Evolutionary conservation across 1,140 invertebrate species (phyloP).

Genomic region (Eumaeus atala): DNA sequence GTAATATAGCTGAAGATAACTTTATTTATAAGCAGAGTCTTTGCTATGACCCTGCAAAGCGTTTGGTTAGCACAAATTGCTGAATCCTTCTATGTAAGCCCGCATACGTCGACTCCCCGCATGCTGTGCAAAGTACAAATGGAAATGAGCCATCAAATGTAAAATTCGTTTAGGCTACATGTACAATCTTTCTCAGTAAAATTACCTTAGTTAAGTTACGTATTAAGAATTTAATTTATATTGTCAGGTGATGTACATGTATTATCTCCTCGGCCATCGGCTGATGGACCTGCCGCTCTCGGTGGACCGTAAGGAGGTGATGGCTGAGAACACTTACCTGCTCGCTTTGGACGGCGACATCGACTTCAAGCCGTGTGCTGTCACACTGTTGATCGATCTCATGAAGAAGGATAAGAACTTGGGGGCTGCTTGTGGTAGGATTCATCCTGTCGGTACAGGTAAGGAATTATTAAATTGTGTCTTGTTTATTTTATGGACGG

Average conservation of each 20-base stretch:
- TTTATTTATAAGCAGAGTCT: too few species aligned
- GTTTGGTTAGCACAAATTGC: too few species aligned
- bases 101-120: too few species aligned
- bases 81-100: too few species aligned
- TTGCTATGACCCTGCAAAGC: too few species aligned
- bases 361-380: slow-evolving; percentile 96
- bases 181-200: too few species aligned
- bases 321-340: slow-evolving; percentile 97
- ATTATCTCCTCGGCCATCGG: slow-evolving; percentile 95
- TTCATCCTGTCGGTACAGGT: slow-evolving; percentile 96
- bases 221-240: neutral
- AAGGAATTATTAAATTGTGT: slow-evolving; percentile 15
- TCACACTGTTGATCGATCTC: slow-evolving; percentile 94
- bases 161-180: too few species aligned
- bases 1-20: too few species aligned
- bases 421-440: slow-evolving; percentile 97
- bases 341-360: slow-evolving; percentile 98
- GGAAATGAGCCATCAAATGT: too few species aligned
- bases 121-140: too few species aligned
- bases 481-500: neutral
- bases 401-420: slow-evolving; percentile 99
- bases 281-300: slow-evolving; percentile 94
- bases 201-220: too few species aligned
- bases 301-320: slow-evolving; percentile 92
- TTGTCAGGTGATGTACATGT: slow-evolving; percentile 97